Percentiles rank a stretch among this genome's conserved stretches.
phyloP scores from a whole-genome alignment of 2,797 vertebrate genomes.

The Sebastes oblongus region DNA sequence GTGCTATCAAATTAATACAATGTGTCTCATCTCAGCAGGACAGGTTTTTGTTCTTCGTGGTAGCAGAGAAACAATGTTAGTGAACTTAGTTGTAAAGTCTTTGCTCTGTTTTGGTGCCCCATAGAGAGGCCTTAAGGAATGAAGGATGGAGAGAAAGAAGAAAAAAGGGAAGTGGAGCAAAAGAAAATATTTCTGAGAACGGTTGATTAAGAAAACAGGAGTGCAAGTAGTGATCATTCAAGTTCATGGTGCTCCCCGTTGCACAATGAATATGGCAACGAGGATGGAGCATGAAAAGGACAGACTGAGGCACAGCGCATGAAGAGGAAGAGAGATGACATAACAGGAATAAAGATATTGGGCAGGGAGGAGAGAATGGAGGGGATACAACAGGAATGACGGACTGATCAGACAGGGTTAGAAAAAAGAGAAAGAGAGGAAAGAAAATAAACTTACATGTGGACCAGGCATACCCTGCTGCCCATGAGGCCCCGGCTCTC shows the following conservation, averaged over 20 bases:
- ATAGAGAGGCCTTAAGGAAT: neutral
- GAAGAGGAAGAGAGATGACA: neutral
- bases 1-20: conserved; percentile 37
- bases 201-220: conserved; percentile 47
- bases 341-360: neutral
- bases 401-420: neutral
- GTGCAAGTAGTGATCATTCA: neutral
- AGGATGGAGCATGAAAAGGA: neutral
- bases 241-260: neutral
- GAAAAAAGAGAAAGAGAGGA: conserved; percentile 1
- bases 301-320: neutral
- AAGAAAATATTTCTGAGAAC: neutral
- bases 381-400: neutral
- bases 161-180: neutral
- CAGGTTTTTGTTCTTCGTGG: conserved; percentile 1
- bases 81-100: neutral
- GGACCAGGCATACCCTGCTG: conserved; percentile 93
- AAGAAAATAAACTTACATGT: conserved; percentile 83
- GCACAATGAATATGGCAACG: conserved; percentile 7
- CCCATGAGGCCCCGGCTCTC: conserved; percentile 91
- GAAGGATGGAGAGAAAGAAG: neutral
- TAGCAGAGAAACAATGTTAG: neutral
- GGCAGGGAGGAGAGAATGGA: neutral
- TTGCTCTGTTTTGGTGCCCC: neutral
- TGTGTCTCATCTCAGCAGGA: conserved; percentile 24